phyloP scores from a whole-genome alignment of 1,140 invertebrate genomes.

The Danaus melanippus region DNA sequence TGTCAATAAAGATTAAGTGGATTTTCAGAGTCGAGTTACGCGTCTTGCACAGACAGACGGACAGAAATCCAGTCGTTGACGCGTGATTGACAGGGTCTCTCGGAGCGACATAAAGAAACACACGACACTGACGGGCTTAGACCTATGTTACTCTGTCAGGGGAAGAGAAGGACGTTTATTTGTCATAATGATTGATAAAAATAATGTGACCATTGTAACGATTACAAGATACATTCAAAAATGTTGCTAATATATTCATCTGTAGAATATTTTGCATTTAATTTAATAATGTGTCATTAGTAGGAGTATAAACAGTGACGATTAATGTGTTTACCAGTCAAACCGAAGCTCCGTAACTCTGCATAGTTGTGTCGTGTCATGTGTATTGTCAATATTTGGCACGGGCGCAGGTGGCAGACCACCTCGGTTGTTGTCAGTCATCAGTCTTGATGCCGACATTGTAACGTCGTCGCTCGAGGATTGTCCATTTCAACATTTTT shows the following conservation, averaged over 20 bases:
- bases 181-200: no score
- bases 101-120: conserved; percentile 31
- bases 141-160: conserved; percentile 6
- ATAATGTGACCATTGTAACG: no score
- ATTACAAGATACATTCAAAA: no score
- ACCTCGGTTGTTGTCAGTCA: conserved; percentile 16
- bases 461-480: conserved; percentile 1
- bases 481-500: no score
- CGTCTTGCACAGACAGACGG: conserved; percentile 43
- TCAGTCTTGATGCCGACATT: conserved; percentile 8
- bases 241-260: no score
- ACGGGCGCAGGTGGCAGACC: conserved; percentile 11
- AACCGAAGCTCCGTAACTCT: no score
- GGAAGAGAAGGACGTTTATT: no score
- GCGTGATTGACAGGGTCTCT: conserved; percentile 50
- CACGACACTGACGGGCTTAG: conserved; percentile 37
- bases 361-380: no score
- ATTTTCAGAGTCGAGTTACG: conserved; percentile 55
- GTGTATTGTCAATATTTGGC: conserved; percentile 12
- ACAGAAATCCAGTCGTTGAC: conserved; percentile 54
- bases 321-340: no score
- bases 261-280: no score
- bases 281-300: no score
- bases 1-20: conserved; percentile 67
- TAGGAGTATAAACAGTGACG: no score